Percentiles rank a stretch among this genome's conserved stretches.
Conservation (phyloP, 2,797 vertebrate genomes). For the Neopelma chrysocephalum region DNA sequence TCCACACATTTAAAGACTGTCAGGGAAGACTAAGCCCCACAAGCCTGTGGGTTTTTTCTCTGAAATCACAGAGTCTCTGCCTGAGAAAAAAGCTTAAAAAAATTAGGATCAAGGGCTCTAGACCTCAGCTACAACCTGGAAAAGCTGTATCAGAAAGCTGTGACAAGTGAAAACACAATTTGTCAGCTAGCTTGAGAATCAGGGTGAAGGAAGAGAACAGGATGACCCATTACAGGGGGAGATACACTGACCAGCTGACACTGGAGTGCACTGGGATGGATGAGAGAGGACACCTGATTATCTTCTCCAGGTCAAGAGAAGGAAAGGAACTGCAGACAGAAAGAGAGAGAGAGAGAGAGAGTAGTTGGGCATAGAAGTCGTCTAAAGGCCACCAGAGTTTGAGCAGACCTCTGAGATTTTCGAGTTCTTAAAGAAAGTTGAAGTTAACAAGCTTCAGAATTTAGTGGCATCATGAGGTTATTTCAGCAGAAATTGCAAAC, state of each 20-base stretch:
- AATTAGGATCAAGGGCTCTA: background rate
- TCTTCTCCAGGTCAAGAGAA: background rate
- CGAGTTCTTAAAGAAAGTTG: background rate
- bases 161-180: background rate
- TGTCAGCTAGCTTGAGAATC: background rate
- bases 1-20: background rate
- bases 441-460: background rate
- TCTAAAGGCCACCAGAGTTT: background rate
- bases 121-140: background rate
- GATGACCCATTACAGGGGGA: background rate
- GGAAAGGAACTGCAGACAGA: background rate
- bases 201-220: background rate
- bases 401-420: background rate
- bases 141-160: background rate
- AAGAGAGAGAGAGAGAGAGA: too few relatives aligned
- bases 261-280: background rate
- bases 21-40: background rate
- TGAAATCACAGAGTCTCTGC: background rate
- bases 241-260: background rate
- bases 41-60: background rate
- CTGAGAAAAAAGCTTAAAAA: background rate
- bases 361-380: background rate
- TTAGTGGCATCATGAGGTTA: background rate
- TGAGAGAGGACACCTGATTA: background rate
- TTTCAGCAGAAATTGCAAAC: slow-evolving; percentile 15